Percentiles rank a stretch among this genome's conserved stretches.
These are phyloP conservation scores for Paraplagusia blochii DNA, from an alignment of 2,113 vertebrate genomes.

Conservation along the genomic window DNA sequence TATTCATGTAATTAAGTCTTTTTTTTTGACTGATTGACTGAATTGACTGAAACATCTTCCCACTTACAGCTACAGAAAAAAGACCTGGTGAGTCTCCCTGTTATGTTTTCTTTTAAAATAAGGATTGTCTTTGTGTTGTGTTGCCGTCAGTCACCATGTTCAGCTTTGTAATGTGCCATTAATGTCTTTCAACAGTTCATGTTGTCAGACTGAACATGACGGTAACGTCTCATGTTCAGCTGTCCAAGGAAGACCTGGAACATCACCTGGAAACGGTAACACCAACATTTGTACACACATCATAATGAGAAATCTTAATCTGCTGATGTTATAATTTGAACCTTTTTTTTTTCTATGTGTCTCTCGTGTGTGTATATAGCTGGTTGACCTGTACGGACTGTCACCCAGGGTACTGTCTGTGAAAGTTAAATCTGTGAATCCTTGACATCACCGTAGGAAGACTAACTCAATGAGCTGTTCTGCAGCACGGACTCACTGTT, in stretches of 20 bases:
- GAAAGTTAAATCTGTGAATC: not conserved
- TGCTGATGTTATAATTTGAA: too few relatives aligned
- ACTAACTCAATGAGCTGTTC: too few relatives aligned
- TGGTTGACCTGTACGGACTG: not conserved
- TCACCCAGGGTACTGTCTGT: fast-evolving
- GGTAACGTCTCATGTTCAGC: not conserved
- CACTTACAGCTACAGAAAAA: not conserved
- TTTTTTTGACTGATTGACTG: too few relatives aligned
- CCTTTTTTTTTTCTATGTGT: not conserved
- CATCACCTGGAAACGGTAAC: constrained; percentile 9
- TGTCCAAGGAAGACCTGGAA: constrained; percentile 11
- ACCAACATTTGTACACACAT: not conserved
- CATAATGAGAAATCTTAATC: too few relatives aligned
- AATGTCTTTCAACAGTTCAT: constrained; percentile 22
- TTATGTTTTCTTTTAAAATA: not conserved
- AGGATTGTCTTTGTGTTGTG: not conserved
- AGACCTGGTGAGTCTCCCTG: constrained; percentile 17
- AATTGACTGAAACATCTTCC: not conserved
- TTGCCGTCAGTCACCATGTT: not conserved
- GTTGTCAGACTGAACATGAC: constrained; percentile 12
- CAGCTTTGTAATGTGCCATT: constrained; percentile 7
- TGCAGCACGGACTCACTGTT: too few relatives aligned
- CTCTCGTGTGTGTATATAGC: constrained; percentile 1
- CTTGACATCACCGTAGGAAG: constrained; percentile 2
- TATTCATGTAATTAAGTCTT: not conserved